Evolutionary conservation across 2,113 vertebrate genomes (phyloP), one percentile per base, ranked within the genome.

Genomic region (Xiphophorus maculatus): DNA sequence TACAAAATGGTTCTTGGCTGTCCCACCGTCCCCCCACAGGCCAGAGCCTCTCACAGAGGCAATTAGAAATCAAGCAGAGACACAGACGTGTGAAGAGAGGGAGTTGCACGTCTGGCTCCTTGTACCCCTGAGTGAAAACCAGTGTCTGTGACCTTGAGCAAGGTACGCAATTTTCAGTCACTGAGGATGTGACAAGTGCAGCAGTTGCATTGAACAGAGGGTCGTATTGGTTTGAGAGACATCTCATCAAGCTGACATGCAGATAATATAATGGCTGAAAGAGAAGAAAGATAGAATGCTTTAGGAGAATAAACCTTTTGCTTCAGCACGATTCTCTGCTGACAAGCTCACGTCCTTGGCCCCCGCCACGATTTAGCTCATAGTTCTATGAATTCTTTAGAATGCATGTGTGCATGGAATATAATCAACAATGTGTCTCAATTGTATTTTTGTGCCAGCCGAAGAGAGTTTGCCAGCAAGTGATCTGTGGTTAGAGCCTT

Each of bases 131-230:
- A n/a, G 71, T 66, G 48, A 35, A 77, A 83, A 86, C 71, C 74
- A 40, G 66, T 58, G 75, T 88, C 80, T 86, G 85, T 91, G 84
- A 89, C 90, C 87, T 91, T 90, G 83, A 88, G 82, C 72, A 64
- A 80, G 85, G 79, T 80, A 62, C 13, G 48, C 78, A 71, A 70
- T 85, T 81, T 83, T 88, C 82, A 79, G 63, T 74, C 71, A 17
- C 74, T 30, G 72, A 80, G 73, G 80, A 79, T 74, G 70, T 79
- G 80, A 85, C 79, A 75, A 74, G 75, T 76, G 79, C 83, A 44
- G 77, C 83, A 71, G 64, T 80, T 63, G 79, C 72, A 32, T 61
- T 54, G 64, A 88, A 65, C 77, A 69, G 67, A 48, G 44, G 67
- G 66, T 66, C 63, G 69, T 81, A 80, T 87, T 84, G 79, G 71